Base-by-base conservation (phyloP, 1,140 invertebrate genomes). In the Diprion similis region DNA sequence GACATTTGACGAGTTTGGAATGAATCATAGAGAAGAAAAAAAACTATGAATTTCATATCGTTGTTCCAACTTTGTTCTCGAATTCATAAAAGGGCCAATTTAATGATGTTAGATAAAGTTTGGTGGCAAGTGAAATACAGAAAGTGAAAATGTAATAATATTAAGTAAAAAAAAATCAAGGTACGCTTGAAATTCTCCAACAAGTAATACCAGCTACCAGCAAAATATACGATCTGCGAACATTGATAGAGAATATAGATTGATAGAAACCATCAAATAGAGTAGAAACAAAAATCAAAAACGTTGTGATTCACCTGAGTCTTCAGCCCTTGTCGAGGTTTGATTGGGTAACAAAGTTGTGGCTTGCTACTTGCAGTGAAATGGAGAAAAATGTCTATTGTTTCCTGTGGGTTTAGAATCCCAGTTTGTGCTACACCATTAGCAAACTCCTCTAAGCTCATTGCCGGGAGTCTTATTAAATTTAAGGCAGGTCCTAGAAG, bases 301-400 rank as follows among this genome's bases (percentile, higher is more conserved):
- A 46, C 15, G 15, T 37, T 10, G 11, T 71, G 68, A 73, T 71
- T 86, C 89, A 94, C 94, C 91, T 97, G 95, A 76, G 96, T 93
- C 88, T 96, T 96, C 9, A 98, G 88, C 74, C 97, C 97, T 73
- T 93, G 91, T 79, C 97, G 90, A 6, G 93, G 87, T 84, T 95
- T 95, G 18, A 92, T 93, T 10, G 94, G 93, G 84, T 96, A 98
- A 68, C 91, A 91, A 11, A 98, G 88, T 73, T 87, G 87, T 24
- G 97, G 97, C 87, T 98, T 97, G 47, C 89, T 91, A 73, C 92
- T 92, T 24, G 95, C 95, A 68, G 95, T 95, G 76, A 95, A 96
- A 85, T 97, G 93, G 73, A 97, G 90, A 90, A 98, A 98, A 85
- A 97, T 95, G 83, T 97, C 95, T 71, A 96, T 96, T 8, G 95